Evolutionary conservation across 2,888 invertebrate species (phyloP).

Genomic region (Agrochola lychnidis): DNA sequence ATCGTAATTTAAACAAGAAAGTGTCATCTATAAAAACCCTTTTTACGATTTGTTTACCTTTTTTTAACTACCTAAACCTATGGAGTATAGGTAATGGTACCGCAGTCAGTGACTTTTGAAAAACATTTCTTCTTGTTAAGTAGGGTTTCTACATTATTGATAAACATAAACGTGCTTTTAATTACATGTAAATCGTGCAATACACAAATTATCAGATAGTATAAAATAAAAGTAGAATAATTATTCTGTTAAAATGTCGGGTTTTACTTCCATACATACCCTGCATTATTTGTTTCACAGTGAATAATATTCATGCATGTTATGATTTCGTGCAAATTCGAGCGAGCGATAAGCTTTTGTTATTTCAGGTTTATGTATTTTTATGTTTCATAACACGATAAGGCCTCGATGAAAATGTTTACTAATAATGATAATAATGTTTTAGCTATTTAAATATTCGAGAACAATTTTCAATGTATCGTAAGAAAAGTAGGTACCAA

Average conservation of each 20-base stretch:
- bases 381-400: slow-evolving; percentile 37
- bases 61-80: no score
- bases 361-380: slow-evolving; percentile 37
- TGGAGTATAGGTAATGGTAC: no score
- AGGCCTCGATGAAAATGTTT: slow-evolving; percentile 7
- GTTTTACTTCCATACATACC: not conserved
- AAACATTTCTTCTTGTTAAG: not conserved
- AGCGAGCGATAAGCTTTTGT: slow-evolving; percentile 37
- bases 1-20: no score
- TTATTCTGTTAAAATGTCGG: not conserved
- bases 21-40: no score
- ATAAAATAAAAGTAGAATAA: not conserved
- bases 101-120: not conserved
- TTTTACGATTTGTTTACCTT: no score
- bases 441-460: slow-evolving; percentile 4
- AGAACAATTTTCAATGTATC: not conserved
- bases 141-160: not conserved
- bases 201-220: no score
- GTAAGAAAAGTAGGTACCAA: not conserved
- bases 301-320: slow-evolving; percentile 22
- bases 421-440: not conserved
- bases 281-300: slow-evolving; percentile 23
- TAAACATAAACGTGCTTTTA: not conserved
- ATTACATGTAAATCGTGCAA: not conserved
- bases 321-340: slow-evolving; percentile 29